Conservation (phyloP, 2,888 invertebrate genomes). For the Bibio marci region DNA sequence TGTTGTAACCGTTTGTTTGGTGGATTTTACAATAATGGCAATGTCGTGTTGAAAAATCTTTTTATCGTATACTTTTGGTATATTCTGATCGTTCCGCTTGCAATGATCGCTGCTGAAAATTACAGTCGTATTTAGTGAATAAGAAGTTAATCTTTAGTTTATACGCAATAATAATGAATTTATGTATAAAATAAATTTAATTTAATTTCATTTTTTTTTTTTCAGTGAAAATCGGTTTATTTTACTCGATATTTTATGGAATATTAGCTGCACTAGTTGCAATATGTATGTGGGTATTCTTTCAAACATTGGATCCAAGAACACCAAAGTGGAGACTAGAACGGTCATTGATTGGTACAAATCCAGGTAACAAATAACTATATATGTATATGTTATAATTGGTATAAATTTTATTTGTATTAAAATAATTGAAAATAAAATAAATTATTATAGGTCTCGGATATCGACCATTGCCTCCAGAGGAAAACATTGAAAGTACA, state of each 20-base stretch:
- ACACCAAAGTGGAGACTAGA: conserved; percentile 80
- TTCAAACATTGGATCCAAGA: conserved; percentile 74
- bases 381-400: neutral
- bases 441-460: conserved; percentile 44
- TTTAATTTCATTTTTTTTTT: conserved; percentile 9
- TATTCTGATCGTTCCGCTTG: too few relatives aligned
- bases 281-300: conserved; percentile 89
- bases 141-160: too few relatives aligned
- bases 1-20: too few relatives aligned
- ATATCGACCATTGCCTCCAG: conserved; percentile 81
- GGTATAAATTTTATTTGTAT: neutral
- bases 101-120: too few relatives aligned
- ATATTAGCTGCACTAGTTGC: conserved; percentile 84
- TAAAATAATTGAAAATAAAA: conserved; percentile 1
- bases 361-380: conserved; percentile 44
- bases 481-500: conserved; percentile 77
- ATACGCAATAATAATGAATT: too few relatives aligned
- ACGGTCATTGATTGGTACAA: conserved; percentile 77
- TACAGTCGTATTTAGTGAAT: too few relatives aligned
- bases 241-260: conserved; percentile 87
- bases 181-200: too few relatives aligned
- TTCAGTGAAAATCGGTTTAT: conserved; percentile 84
- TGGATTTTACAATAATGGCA: too few relatives aligned
- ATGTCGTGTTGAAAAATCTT: too few relatives aligned
- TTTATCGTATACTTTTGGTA: too few relatives aligned